Conservation (phyloP, 1,140 invertebrate species). For the Conopomorpha cramerella region DNA sequence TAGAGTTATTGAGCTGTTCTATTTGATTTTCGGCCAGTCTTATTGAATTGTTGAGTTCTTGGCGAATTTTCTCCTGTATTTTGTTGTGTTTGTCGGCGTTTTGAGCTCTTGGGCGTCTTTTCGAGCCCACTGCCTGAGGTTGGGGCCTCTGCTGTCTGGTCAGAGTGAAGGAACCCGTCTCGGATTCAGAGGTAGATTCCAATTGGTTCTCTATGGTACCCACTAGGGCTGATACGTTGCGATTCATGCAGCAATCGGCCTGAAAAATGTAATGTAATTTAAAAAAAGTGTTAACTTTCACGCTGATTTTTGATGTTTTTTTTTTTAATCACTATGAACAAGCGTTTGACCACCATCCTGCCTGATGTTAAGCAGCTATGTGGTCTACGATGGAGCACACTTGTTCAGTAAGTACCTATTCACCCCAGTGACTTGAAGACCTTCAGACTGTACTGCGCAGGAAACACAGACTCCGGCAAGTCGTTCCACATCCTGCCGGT, state of each 20-base stretch:
- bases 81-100: conserved; percentile 12
- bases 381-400: too few relatives aligned
- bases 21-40: conserved; percentile 38
- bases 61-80: conserved; percentile 28
- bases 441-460: too few relatives aligned
- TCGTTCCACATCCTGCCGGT: too few relatives aligned
- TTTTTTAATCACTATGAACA: too few relatives aligned
- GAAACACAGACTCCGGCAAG: too few relatives aligned
- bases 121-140: conserved; percentile 41
- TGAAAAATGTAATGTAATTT: conserved; percentile 20
- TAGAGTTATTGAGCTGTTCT: conserved; percentile 34
- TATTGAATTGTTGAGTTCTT: conserved; percentile 23
- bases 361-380: too few relatives aligned
- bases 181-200: conserved; percentile 52
- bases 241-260: conserved; percentile 49
- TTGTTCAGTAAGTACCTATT: too few relatives aligned
- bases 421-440: too few relatives aligned
- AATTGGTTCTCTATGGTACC: conserved; percentile 53
- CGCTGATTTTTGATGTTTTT: too few relatives aligned
- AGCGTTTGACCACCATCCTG: too few relatives aligned
- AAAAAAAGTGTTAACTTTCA: too few relatives aligned
- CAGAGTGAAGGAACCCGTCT: conserved; percentile 42
- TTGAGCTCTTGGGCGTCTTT: conserved; percentile 25
- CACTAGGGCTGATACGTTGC: conserved; percentile 44
- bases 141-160: conserved; percentile 40